Evolutionary conservation across 1,140 invertebrate genomes (phyloP), one percentile per base, ranked within the genome.

Genomic region (Apolygus lucorum): DNA sequence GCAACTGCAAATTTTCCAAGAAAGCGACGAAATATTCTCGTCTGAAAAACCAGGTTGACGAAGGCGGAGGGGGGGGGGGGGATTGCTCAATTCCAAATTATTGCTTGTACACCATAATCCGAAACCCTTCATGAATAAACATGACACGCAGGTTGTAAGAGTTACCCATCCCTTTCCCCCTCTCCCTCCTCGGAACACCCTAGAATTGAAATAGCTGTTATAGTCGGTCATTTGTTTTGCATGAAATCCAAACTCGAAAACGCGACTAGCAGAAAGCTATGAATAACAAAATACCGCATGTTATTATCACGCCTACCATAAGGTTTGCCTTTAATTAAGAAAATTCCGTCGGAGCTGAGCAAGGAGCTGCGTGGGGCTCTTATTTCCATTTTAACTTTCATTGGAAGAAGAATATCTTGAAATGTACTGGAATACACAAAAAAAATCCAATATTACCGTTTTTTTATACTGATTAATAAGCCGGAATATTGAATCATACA

Each of bases 171-270:
- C 11, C 54, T 21, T 11, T 24, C 11, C 54, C 11, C 11, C 54
- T 21, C 34, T 49, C 34, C 54, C 22, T 24, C 54, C 4, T 59
- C 54, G 54, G 22, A 21, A 59, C 11, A 21, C 13, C 13, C 2
- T 13, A 21, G 54, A 59, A 24, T 24, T 59, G 22, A 59, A 59
- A 59, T 59, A 59, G 54, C 54, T 59, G 54, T 59, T 59, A 59
- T 59, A 59, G 13, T 4, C 54, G 22, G 54, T 21, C 54, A 59
- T 59, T 59, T 59, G 54, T 59, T 59, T 59, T 59, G 54, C 54
- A 59, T 59, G 54, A 59, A 59, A 59, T 59, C 54, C 17, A 59
- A 59, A 59, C 54, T 59, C 22, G 54, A 59, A 42, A 59, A 59
- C 54, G 54, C 54, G 34, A 17, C 34, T 24, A 59, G 4, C 54